Evolutionary conservation across 2,888 invertebrate genomes (phyloP).

Genomic region (Aspidiotus rigidus): DNA sequence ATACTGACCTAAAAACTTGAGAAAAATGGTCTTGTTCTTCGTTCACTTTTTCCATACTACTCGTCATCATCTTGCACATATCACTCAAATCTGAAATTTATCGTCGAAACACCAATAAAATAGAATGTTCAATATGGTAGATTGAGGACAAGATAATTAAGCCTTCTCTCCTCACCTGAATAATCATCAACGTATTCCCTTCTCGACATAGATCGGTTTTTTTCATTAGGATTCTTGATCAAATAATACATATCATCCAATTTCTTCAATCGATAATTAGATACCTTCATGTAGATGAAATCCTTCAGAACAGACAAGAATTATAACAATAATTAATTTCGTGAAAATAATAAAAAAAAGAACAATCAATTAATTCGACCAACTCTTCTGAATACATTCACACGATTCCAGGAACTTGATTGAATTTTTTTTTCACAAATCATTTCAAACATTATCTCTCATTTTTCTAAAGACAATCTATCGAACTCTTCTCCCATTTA

Average conservation of each 20-base stretch:
- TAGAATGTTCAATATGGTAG: neutral
- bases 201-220: neutral
- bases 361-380: no score
- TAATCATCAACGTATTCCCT: neutral
- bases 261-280: slow-evolving; percentile 51
- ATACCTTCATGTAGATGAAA: slow-evolving; percentile 50
- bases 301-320: slow-evolving; percentile 43
- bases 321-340: no score
- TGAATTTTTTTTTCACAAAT: no score
- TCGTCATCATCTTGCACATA: slow-evolving; percentile 9
- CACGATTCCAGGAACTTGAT: slow-evolving; percentile 12
- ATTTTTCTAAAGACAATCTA: no score
- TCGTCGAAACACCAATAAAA: neutral
- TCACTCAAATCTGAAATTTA: neutral
- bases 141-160: neutral
- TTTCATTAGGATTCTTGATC: slow-evolving; percentile 42
- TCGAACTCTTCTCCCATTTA: no score
- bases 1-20: slow-evolving; percentile 22
- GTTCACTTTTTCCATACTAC: slow-evolving; percentile 22
- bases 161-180: neutral
- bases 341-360: no score
- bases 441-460: no score
- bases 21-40: slow-evolving; percentile 27
- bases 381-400: no score
- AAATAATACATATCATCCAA: slow-evolving; percentile 54